A percentile compares a stretch with the other conserved stretches of the same genome.
These are phyloP conservation scores for Glossophaga mutica DNA, from an alignment of 2,797 vertebrate species.

Conservation along the genomic window DNA sequence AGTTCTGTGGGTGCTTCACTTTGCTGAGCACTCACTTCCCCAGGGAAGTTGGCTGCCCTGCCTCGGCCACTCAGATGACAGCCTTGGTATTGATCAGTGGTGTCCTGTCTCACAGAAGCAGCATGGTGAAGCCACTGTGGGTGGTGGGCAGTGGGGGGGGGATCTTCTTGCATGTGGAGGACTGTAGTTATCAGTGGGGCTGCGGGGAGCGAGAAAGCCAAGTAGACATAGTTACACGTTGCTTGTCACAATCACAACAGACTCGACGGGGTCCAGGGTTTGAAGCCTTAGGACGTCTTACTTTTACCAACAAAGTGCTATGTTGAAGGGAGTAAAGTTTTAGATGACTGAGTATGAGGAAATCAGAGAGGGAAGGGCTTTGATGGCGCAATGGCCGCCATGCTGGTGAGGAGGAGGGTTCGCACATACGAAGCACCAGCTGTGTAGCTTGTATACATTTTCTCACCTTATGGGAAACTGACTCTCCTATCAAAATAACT, in stretches of 20 bases:
- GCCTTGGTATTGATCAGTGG: background rate
- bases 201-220: background rate
- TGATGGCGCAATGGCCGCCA: background rate
- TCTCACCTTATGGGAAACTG: background rate
- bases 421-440: too few relatives aligned
- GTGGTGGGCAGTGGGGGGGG: too few relatives aligned
- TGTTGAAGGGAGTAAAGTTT: background rate
- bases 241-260: background rate
- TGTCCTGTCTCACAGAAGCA: background rate
- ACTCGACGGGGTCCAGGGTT: background rate
- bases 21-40: background rate
- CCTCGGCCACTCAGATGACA: background rate
- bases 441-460: too few relatives aligned
- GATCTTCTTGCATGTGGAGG: background rate
- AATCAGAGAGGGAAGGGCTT: background rate
- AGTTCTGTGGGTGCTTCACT: background rate
- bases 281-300: background rate
- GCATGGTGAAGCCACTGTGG: fast-evolving
- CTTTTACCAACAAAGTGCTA: background rate
- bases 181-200: background rate
- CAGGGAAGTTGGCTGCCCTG: background rate
- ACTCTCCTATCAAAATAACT: background rate
- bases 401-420: fast-evolving
- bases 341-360: background rate
- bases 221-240: too few relatives aligned